Evolutionary conservation across 2,797 vertebrate genomes (phyloP), one percentile per base, ranked within the genome.

Genomic region (Halcyon chelicuti): DNA sequence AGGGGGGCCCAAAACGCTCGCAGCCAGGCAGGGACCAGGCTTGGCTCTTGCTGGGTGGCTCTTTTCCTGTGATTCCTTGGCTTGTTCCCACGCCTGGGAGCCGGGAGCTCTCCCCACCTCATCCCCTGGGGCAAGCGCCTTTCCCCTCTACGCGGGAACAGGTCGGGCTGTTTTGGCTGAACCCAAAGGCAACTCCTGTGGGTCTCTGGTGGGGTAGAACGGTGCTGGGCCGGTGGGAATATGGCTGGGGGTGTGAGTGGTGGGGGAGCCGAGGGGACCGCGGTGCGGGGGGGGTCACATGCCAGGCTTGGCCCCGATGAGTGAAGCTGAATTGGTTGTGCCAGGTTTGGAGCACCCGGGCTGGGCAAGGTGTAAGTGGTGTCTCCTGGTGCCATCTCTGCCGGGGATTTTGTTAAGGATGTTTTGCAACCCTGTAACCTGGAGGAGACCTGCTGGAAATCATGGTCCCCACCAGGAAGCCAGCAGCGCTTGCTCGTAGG

Each of bases 121-220:
- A 2, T 54, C 31, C 65, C 76, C 52, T 3, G 11, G 39, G 80
- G 83, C 33, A 1, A 44, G 60, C 6, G 16, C 72, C n/a, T 94
- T 82, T 51, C 10, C 18, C 78, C 47, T 37, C 23, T 3, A 0
- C 0, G 0, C n/a, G 0, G 39, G 79, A 93, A 42, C 0, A 0
- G 60, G 54, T 82, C 0, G 0, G 37, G 55, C 61, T 92, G 68
- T 83, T 88, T 93, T 5, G 10, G 23, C 68, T 91, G 72, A 86
- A 77, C 60, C 46, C 1, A 4, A 42, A 70, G 63, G 70, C 46
- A 35, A 4, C 28, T 61, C 1, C 0, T 4, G 2, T 0, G 1
- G 66, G 8, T 80, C 35, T 49, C 25, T 2, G 3, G 15, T 5
- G 13, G 12, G 42, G 14, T 13, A 55, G 21, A 67, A 46, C 1